A percentile compares a stretch with the other conserved stretches of the same genome.
phyloP scores from a whole-genome alignment of 2,797 vertebrate genomes.

The Crenuchus spilurus region DNA sequence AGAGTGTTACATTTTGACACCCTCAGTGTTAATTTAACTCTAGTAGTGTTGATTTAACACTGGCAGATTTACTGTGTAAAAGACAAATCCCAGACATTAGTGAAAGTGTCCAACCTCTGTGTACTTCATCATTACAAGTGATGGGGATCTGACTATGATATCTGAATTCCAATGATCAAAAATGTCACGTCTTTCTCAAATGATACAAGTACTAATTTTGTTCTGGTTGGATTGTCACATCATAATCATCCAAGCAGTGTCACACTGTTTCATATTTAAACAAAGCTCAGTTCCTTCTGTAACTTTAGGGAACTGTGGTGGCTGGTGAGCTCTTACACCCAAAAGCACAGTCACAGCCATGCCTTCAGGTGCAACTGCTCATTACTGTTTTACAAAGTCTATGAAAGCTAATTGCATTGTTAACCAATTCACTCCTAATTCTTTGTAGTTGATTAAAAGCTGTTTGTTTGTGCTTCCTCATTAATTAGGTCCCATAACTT shows the following conservation, averaged over 20 bases:
- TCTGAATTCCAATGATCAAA: too few species aligned
- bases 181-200: too few species aligned
- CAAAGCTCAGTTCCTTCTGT: conserved; percentile 1
- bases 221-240: background rate
- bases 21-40: too few species aligned
- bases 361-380: conserved; percentile 24
- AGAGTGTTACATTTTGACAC: too few species aligned
- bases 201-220: too few species aligned
- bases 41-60: too few species aligned
- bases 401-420: conserved; percentile 48
- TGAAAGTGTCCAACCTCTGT: too few species aligned
- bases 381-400: conserved; percentile 39
- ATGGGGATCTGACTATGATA: too few species aligned
- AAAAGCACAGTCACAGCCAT: conserved; percentile 20
- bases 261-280: conserved; percentile 10
- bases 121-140: too few species aligned
- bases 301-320: background rate
- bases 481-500: conserved; percentile 43
- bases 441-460: conserved; percentile 51
- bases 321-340: background rate
- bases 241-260: conserved; percentile 1
- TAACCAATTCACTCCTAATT: conserved; percentile 45
- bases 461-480: conserved; percentile 44
- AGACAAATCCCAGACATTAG: too few species aligned
- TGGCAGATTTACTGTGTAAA: too few species aligned